Evolutionary conservation across 1,140 invertebrate genomes (phyloP), one percentile per base, ranked within the genome.

Genomic region (Pristionchus pacificus): DNA sequence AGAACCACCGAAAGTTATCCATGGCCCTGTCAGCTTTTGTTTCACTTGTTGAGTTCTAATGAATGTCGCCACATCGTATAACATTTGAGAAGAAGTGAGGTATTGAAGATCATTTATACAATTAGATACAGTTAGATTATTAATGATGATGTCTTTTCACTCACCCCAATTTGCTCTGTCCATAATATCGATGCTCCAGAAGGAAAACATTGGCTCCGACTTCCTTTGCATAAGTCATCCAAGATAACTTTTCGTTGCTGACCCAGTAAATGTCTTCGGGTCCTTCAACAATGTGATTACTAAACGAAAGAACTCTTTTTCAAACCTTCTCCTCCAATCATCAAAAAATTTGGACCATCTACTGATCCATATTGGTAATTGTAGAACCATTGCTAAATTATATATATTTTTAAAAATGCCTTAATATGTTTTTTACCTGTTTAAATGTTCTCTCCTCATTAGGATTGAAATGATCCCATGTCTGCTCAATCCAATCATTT

Each of bases 1-100:
- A 30, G 74, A 76, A 31, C 74, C 74, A 71, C 74, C 74, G 60
- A 76, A 76, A 1, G 71, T 63, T 33, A 76, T 63, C 74, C 74
- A 76, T 49, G 38, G 38, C 19, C 38, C 38, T 10, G 38, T 49
- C 6, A 19, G 6, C 6, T 49, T 49, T 19, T 49, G 6, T 19
- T 49, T 19, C 38, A 10, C 19, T 19, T 49, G 6, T 6, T 10
- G 6, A 49, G 19, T 49, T 19, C 38, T 6, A 49, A 49, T 49
- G 38, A 49, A 49, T 6, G 6, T 6, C 6, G 38, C 38, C 6
- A 49, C 38, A 49, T 49, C 38, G 38, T 49, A 49, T 19, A 49
- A 19, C 38, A 49, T 49, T 49, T 49, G 38, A 10, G 38, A 6
- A 49, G 38, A 49, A 49, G 38, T 10, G 6, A 49, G 19, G 25